These are phyloP conservation scores for Exocentrus adspersus DNA, from an alignment of 2,888 invertebrate species.

Conservation along the genomic window DNA sequence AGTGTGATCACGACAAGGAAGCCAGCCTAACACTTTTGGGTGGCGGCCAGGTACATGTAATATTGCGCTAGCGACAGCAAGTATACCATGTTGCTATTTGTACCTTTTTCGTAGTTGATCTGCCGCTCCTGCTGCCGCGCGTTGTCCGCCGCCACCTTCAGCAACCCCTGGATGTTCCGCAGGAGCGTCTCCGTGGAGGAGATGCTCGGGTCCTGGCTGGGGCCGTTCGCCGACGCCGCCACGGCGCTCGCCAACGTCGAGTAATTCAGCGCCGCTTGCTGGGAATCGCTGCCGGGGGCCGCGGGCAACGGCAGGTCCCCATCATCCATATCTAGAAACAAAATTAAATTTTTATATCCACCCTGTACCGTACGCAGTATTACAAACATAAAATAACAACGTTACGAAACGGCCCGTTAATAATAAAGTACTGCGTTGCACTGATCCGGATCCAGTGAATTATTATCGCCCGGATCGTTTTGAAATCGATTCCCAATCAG, in stretches of 20 bases:
- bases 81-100: conserved; percentile 66
- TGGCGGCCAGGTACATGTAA: conserved; percentile 64
- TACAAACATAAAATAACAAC: no score
- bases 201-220: conserved; percentile 69
- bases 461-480: neutral
- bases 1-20: conserved; percentile 35
- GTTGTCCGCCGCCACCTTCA: conserved; percentile 97
- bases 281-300: conserved; percentile 65
- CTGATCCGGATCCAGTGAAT: neutral
- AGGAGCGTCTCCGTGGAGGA: conserved; percentile 94
- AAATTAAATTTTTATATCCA: conserved; percentile 27
- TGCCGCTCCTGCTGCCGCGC: conserved; percentile 96
- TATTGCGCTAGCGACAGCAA: conserved; percentile 64
- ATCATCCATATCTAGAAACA: conserved; percentile 78
- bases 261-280: conserved; percentile 85
- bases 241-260: conserved; percentile 77
- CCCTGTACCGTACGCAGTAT: no score
- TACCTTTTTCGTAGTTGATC: conserved; percentile 97
- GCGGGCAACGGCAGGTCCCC: conserved; percentile 74
- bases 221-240: conserved; percentile 68
- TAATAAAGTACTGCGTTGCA: no score
- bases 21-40: conserved; percentile 62
- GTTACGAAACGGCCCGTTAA: neutral
- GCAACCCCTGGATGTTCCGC: conserved; percentile 93
- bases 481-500: neutral